phyloP scores from a whole-genome alignment of 2,113 vertebrate species.

The Nymphicus hollandicus region DNA sequence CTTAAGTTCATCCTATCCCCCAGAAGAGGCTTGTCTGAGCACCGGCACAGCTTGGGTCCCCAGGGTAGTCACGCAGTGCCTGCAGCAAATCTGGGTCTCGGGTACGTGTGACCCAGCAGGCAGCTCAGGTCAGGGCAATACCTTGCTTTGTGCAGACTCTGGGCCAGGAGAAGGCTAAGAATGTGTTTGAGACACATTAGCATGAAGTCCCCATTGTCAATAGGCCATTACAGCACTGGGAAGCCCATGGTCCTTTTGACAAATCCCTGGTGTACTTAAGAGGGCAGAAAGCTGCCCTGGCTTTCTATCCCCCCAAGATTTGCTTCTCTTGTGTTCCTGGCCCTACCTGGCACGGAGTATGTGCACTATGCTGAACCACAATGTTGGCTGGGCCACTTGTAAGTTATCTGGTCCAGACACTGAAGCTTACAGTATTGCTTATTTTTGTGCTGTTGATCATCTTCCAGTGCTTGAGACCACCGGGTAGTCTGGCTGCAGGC shows the following conservation, averaged over 20 bases:
- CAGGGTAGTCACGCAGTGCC: accelerated
- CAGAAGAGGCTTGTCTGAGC: background rate
- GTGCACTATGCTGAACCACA: background rate
- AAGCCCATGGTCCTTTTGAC: background rate
- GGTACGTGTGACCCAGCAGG: background rate
- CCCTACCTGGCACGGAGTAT: background rate
- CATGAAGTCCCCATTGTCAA: background rate
- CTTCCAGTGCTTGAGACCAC: background rate
- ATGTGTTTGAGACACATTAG: accelerated
- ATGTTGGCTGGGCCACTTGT: accelerated
- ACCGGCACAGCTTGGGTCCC: background rate
- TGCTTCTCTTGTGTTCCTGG: background rate
- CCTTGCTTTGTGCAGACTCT: accelerated
- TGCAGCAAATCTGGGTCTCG: background rate
- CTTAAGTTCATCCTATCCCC: background rate
- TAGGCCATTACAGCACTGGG: background rate
- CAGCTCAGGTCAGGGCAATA: accelerated
- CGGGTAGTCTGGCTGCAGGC: background rate
- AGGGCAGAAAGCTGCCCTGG: background rate
- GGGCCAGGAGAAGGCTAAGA: background rate
- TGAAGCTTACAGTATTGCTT: accelerated
- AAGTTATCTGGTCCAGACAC: background rate
- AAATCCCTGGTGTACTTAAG: background rate
- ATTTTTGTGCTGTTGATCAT: background rate
- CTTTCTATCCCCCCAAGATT: accelerated